Percentiles rank a stretch among this genome's conserved stretches.
Conservation (phyloP, 2,797 vertebrate species). For the Sciurus vulgaris region DNA sequence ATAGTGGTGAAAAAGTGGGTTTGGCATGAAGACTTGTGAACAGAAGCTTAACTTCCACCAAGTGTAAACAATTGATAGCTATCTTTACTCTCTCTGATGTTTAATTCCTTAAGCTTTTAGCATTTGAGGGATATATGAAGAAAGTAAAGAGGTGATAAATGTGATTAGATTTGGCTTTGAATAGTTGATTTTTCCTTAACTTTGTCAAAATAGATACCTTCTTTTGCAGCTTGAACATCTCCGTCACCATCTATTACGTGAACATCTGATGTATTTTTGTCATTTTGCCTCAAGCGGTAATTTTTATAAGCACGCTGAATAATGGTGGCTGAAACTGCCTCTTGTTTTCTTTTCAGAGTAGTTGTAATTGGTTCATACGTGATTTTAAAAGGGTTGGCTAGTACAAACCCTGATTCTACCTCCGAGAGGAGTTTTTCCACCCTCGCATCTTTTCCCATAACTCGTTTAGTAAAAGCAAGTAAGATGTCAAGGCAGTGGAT, state of each 20-base stretch:
- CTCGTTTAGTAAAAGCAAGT: slow-evolving; percentile 80
- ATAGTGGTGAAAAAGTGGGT: background rate
- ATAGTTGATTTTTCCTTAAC: slow-evolving; percentile 4
- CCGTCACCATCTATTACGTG: slow-evolving; percentile 2
- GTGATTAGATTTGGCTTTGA: slow-evolving; percentile 53
- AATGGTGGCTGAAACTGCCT: slow-evolving; percentile 79
- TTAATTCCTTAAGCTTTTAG: slow-evolving; percentile 29
- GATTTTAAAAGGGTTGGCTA: slow-evolving; percentile 80
- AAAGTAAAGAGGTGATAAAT: background rate
- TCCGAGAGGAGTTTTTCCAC: slow-evolving; percentile 77
- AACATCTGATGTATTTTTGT: slow-evolving; percentile 66
- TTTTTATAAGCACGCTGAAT: slow-evolving; percentile 83
- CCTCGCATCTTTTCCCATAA: slow-evolving; percentile 70
- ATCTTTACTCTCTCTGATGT: slow-evolving; percentile 29
- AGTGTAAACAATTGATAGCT: background rate
- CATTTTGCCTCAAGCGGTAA: slow-evolving; percentile 76
- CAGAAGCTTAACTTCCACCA: background rate
- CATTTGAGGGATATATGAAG: background rate
- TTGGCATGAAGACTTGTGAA: slow-evolving; percentile 10
- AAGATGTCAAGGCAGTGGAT: slow-evolving; percentile 83
- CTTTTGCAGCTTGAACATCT: background rate
- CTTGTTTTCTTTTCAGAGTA: slow-evolving; percentile 82
- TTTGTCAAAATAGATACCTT: slow-evolving; percentile 15
- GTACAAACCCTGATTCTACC: slow-evolving; percentile 75
- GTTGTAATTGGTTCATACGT: slow-evolving; percentile 82